Percentiles rank a stretch among this genome's conserved stretches.
Conservation (phyloP, 2,797 vertebrate species). For the Melanotaenia nigrans region DNA sequence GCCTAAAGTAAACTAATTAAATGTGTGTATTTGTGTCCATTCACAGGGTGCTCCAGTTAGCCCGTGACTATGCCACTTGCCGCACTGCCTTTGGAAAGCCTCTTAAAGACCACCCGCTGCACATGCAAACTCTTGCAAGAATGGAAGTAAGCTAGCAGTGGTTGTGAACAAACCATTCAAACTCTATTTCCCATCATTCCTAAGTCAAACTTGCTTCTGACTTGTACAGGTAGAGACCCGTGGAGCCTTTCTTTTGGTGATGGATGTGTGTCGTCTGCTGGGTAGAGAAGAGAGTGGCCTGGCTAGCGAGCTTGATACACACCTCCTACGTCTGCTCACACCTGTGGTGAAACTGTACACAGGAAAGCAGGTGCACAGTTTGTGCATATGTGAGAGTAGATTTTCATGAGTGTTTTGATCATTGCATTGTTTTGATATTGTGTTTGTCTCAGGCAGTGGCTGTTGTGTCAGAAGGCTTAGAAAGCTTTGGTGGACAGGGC, state of each 20-base stretch:
- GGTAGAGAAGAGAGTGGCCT: slow-evolving; percentile 84
- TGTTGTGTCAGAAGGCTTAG: slow-evolving; percentile 84
- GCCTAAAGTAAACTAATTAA: background rate
- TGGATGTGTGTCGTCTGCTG: slow-evolving; percentile 84
- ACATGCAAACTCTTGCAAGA: slow-evolving; percentile 85
- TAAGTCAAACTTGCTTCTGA: background rate
- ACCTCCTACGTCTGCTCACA: slow-evolving; percentile 83
- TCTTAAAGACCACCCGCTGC: slow-evolving; percentile 87
- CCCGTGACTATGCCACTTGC: slow-evolving; percentile 83
- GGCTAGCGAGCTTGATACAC: slow-evolving; percentile 78
- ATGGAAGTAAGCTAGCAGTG: slow-evolving; percentile 83
- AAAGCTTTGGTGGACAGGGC: slow-evolving; percentile 90
- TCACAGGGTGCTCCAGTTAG: slow-evolving; percentile 83
- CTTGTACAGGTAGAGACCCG: slow-evolving; percentile 82
- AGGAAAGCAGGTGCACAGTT: slow-evolving; percentile 84
- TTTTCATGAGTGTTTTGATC: background rate
- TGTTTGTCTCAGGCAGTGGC: slow-evolving; percentile 80
- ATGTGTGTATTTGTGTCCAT: slow-evolving; percentile 11
- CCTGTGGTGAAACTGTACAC: slow-evolving; percentile 90
- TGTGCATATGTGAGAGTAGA: background rate
- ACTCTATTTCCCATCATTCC: slow-evolving; percentile 28
- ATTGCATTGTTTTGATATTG: background rate
- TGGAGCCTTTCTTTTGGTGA: slow-evolving; percentile 83
- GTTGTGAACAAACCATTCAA: background rate
- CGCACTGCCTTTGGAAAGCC: slow-evolving; percentile 86